Conservation (phyloP, 2,797 vertebrate genomes). For the Chrysolophus pictus region DNA sequence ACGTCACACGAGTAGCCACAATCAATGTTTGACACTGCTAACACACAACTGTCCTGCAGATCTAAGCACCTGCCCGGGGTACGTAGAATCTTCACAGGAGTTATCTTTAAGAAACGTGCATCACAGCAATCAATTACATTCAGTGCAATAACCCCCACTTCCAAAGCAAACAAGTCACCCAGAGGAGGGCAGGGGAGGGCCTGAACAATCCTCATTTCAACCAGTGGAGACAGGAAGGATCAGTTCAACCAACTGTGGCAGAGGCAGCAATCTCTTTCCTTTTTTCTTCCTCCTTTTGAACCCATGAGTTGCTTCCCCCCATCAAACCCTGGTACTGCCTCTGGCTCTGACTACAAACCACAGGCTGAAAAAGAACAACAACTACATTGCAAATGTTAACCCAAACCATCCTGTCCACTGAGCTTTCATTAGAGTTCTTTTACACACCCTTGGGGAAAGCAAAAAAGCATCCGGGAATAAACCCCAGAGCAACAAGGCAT, state of each 20-base stretch:
- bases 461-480: background rate
- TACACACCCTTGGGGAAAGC: background rate
- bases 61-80: conserved; percentile 32
- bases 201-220: conserved; percentile 14
- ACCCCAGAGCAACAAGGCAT: background rate
- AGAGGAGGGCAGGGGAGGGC: background rate
- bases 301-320: background rate
- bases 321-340: background rate
- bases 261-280: background rate
- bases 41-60: conserved; percentile 6
- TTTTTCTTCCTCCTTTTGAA: background rate
- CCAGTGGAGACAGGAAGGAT: background rate
- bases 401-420: background rate
- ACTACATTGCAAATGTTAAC: background rate
- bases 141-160: conserved; percentile 34
- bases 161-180: conserved; percentile 4
- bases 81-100: background rate
- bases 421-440: background rate
- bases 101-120: background rate
- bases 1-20: background rate
- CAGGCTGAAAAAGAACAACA: background rate
- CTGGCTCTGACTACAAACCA: background rate
- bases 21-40: background rate
- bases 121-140: conserved; percentile 18
- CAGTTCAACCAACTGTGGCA: background rate